Conservation (phyloP, 2,888 invertebrate genomes). For the Lissocephala sabroskyi region DNA sequence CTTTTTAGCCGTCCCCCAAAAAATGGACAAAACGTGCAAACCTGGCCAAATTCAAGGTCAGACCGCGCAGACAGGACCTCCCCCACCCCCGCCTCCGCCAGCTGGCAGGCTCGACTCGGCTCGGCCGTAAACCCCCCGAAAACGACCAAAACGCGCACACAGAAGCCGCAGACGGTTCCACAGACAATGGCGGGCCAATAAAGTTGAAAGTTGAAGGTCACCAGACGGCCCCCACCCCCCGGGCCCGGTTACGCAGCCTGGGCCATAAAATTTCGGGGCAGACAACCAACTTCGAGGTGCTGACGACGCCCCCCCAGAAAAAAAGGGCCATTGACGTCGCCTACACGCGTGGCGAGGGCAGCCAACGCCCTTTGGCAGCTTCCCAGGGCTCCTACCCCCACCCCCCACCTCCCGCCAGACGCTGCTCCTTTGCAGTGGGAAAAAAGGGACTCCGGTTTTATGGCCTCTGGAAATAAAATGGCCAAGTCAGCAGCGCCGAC, state of each 20-base stretch:
- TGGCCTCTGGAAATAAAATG: not conserved
- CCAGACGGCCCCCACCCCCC: conserved; percentile 33
- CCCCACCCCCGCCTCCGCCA: not conserved
- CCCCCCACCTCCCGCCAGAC: no score
- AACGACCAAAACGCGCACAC: conserved; percentile 48
- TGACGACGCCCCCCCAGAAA: conserved; percentile 4
- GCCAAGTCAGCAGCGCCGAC: not conserved
- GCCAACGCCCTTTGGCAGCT: conserved; percentile 26
- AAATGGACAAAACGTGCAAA: conserved; percentile 36
- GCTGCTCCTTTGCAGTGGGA: no score
- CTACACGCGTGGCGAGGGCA: conserved; percentile 8
- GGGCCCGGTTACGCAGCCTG: conserved; percentile 5
- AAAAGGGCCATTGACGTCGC: conserved; percentile 14
- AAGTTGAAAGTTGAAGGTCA: conserved; percentile 41
- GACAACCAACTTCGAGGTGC: conserved; percentile 40
- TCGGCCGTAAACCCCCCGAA: conserved; percentile 33
- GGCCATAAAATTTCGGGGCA: conserved; percentile 31
- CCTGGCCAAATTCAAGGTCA: conserved; percentile 57
- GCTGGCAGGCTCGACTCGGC: not conserved
- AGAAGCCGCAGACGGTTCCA: conserved; percentile 19
- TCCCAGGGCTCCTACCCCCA: conserved; percentile 9
- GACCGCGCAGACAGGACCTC: conserved; percentile 44
- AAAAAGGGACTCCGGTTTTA: conserved; percentile 9
- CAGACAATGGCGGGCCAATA: conserved; percentile 5
- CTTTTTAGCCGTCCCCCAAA: conserved; percentile 31